A percentile compares a stretch with the other conserved stretches of the same genome.
These are phyloP conservation scores for Saccostrea echinata DNA, from an alignment of 1,140 invertebrate genomes.

Conservation along the genomic window DNA sequence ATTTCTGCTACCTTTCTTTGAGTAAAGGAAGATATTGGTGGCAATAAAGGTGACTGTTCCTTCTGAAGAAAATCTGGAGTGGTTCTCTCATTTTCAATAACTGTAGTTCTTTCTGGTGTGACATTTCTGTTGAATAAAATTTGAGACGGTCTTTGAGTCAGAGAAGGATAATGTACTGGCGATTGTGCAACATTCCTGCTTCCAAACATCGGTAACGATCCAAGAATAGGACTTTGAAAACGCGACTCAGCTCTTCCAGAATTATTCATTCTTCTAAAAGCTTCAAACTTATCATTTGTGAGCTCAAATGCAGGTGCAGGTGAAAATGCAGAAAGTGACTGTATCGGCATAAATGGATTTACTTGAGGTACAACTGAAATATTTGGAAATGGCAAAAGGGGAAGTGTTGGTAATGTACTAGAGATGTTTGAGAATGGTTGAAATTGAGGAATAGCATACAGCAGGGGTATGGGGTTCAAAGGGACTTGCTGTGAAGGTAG, in stretches of 20 bases:
- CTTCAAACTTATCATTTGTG: conserved; percentile 31
- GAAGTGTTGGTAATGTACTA: not conserved
- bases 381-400: not conserved
- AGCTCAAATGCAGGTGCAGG: conserved; percentile 2
- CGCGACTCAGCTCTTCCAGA: not conserved
- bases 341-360: not conserved
- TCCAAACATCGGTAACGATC: not conserved
- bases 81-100: not conserved
- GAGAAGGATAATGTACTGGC: not conserved
- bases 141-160: not conserved
- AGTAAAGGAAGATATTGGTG: not conserved
- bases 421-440: not conserved
- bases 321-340: not conserved
- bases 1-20: not conserved
- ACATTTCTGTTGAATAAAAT: not conserved
- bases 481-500: not conserved
- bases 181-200: not conserved
- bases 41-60: not conserved
- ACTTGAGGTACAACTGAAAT: not conserved
- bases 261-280: conserved; percentile 28
- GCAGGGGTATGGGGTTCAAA: not conserved
- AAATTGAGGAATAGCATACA: not conserved
- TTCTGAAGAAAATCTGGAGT: not conserved
- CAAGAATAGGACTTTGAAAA: not conserved
- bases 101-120: not conserved